phyloP scores from a whole-genome alignment of 2,113 vertebrate genomes.

The Nymphicus hollandicus region DNA sequence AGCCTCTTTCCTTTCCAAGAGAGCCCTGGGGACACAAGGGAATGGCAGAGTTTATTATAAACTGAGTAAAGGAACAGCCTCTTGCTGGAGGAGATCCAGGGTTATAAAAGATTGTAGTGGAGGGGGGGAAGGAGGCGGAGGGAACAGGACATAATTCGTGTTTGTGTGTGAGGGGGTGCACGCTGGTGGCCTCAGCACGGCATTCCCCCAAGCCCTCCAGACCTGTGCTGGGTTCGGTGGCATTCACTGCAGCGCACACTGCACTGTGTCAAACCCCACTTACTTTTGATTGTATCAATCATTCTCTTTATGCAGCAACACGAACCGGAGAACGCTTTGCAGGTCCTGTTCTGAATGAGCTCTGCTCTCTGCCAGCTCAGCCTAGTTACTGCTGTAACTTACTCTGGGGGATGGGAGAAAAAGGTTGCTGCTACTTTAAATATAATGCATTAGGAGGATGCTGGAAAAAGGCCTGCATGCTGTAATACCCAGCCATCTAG shows the following conservation, averaged over 20 bases:
- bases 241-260: neutral
- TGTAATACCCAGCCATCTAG: conserved; percentile 77
- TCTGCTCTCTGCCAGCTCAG: conserved; percentile 58
- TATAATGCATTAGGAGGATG: conserved; percentile 76
- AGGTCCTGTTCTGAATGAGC: conserved; percentile 58
- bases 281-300: conserved; percentile 57
- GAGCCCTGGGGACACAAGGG: conserved; percentile 44
- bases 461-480: conserved; percentile 77
- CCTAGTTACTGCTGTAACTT: conserved; percentile 62
- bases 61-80: conserved; percentile 47
- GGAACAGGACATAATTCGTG: conserved; percentile 16
- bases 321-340: conserved; percentile 1
- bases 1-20: conserved; percentile 35
- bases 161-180: conserved; percentile 5
- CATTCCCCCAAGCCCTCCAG: conserved; percentile 36
- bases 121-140: neutral
- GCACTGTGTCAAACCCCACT: conserved; percentile 32
- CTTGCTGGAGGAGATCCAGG: conserved; percentile 67
- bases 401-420: conserved; percentile 69
- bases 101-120: conserved; percentile 57
- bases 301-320: conserved; percentile 45
- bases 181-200: neutral
- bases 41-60: conserved; percentile 65
- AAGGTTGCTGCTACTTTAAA: conserved; percentile 80
- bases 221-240: neutral